Conservation (phyloP, 1,140 invertebrate species). For the Olivierus martensii region DNA sequence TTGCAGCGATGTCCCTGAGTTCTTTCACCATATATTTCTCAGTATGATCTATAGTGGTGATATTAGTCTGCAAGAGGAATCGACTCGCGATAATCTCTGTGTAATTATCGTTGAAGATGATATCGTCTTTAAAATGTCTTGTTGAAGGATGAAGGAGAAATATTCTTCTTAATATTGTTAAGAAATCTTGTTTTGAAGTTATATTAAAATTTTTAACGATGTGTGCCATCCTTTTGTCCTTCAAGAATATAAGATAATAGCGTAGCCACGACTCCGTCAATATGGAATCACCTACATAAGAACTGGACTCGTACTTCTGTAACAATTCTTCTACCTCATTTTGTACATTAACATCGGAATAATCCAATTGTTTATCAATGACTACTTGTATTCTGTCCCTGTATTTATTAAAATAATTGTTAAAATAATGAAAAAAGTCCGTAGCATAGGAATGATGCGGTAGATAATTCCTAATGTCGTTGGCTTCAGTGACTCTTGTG, state of each 20-base stretch:
- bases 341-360: conserved; percentile 64
- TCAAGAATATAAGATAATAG: conserved; percentile 61
- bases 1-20: conserved; percentile 55
- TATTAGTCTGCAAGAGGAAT: conserved; percentile 74
- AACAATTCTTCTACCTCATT: conserved; percentile 62
- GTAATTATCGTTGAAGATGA: conserved; percentile 60
- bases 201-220: conserved; percentile 49
- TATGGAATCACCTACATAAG: conserved; percentile 51
- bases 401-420: conserved; percentile 75
- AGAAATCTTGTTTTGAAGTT: conserved; percentile 54
- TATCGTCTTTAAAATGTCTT: conserved; percentile 61
- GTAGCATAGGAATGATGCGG: neutral
- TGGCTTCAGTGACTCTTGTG: neutral
- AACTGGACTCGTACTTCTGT: conserved; percentile 58
- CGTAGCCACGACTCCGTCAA: conserved; percentile 86
- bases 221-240: conserved; percentile 50
- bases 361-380: conserved; percentile 64
- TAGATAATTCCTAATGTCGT: neutral
- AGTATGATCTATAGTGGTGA: conserved; percentile 73
- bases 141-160: conserved; percentile 16
- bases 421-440: neutral
- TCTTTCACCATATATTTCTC: conserved; percentile 79
- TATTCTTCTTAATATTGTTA: conserved; percentile 54
- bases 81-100: conserved; percentile 65
- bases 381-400: conserved; percentile 79